Conservation (phyloP, 2,113 vertebrate species). For the Uria lomvia region DNA sequence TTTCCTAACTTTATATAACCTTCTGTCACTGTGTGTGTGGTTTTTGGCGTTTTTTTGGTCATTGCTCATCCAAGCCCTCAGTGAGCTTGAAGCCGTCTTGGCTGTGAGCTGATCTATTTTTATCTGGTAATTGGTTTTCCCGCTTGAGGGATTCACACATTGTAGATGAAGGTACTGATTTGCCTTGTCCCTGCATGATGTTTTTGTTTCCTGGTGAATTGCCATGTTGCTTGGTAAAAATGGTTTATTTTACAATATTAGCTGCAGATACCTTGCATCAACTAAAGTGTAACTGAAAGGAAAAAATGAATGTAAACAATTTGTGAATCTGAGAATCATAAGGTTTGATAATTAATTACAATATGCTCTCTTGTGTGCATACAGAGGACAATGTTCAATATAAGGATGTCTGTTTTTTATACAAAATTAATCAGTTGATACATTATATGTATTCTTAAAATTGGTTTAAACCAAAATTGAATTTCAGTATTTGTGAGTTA, state of each 20-base stretch:
- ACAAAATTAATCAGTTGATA: neutral
- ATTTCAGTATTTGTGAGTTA: neutral
- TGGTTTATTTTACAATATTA: neutral
- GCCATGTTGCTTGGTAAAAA: neutral
- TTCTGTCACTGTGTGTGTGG: neutral
- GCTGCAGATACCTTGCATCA: neutral
- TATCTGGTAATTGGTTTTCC: constrained; percentile 47
- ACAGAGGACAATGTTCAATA: neutral
- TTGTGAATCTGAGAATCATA: neutral
- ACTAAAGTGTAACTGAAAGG: neutral
- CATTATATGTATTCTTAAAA: neutral
- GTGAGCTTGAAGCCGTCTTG: neutral
- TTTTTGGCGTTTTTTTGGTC: neutral
- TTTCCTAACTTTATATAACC: neutral
- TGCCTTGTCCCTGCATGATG: neutral
- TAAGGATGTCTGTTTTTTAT: neutral
- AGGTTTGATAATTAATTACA: neutral
- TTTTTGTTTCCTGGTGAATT: constrained; percentile 19
- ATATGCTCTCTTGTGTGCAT: neutral
- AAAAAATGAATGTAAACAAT: neutral
- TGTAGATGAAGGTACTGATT: constrained; percentile 11
- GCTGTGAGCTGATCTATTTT: constrained; percentile 24
- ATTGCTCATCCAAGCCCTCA: neutral
- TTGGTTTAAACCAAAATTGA: neutral
- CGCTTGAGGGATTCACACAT: constrained; percentile 19